Percentiles rank a stretch among this genome's conserved stretches.
These are phyloP conservation scores for Dinomys branickii DNA, from an alignment of 2,113 vertebrate species.

Conservation along the genomic window DNA sequence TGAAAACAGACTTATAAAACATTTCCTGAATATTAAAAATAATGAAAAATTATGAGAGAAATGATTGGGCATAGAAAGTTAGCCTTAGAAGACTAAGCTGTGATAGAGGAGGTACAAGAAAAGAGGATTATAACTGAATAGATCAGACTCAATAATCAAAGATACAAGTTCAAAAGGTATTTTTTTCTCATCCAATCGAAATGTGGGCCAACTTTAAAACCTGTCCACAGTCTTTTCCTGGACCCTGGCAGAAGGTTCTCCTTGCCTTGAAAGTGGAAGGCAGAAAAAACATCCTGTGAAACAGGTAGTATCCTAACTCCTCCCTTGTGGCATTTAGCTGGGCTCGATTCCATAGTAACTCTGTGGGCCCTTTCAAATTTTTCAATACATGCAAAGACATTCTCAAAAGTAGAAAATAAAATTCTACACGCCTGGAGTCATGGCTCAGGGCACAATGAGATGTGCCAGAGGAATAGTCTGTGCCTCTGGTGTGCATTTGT, in stretches of 20 bases:
- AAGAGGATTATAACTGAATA: neutral
- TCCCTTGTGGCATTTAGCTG: neutral
- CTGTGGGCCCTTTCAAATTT: neutral
- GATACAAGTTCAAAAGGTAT: rapidly evolving
- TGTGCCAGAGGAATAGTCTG: neutral
- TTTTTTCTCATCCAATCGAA: neutral
- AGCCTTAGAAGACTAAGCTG: neutral
- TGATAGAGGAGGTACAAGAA: neutral
- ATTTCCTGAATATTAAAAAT: neutral
- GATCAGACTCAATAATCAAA: neutral
- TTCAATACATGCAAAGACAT: slow-evolving; percentile 1
- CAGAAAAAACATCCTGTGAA: neutral
- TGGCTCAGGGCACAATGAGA: neutral
- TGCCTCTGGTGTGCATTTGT: too few relatives aligned
- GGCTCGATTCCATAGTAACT: neutral
- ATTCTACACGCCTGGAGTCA: neutral
- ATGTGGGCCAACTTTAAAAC: neutral
- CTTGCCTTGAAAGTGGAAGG: neutral
- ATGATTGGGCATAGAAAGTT: neutral
- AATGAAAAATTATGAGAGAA: neutral
- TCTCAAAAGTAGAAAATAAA: slow-evolving; percentile 7
- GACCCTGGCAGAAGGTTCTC: neutral
- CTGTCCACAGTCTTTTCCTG: neutral
- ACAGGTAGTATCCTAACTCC: neutral
- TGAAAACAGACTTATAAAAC: neutral